Conservation (phyloP, 2,113 vertebrate genomes). For the Gymnorhina tibicen region DNA sequence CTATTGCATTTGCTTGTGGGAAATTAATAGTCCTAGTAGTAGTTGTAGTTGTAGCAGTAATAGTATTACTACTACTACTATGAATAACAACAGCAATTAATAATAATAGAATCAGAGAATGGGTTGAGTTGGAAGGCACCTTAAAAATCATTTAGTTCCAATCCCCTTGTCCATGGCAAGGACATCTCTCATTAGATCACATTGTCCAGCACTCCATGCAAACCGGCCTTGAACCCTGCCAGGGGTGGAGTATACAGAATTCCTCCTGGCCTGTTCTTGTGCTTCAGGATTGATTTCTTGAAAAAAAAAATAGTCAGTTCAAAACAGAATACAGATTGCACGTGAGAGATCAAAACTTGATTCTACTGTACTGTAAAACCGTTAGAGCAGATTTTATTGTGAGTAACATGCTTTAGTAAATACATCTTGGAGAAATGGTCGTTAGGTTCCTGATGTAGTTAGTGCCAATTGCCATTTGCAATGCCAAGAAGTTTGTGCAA, state of each 20-base stretch:
- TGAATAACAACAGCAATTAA: not conserved
- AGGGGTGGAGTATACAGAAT: not conserved
- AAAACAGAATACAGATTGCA: not conserved
- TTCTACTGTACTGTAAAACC: not conserved
- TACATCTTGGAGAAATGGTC: not conserved
- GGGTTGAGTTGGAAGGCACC: not conserved
- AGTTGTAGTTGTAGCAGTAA: too few relatives aligned
- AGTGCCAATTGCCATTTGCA: not conserved
- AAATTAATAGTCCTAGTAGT: not conserved
- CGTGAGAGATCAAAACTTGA: not conserved
- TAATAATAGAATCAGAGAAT: not conserved
- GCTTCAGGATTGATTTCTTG: not conserved
- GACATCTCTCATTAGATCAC: not conserved
- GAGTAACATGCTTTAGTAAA: not conserved
- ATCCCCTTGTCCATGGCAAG: not conserved
- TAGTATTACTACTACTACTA: not conserved
- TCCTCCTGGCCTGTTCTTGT: not conserved
- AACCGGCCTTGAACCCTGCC: fast-evolving
- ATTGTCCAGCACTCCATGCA: not conserved
- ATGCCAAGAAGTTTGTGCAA: not conserved
- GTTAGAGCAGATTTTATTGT: not conserved
- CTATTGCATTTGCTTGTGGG: not conserved
- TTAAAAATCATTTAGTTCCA: not conserved
- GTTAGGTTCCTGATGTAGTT: not conserved
- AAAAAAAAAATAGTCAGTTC: not conserved